Evolutionary conservation across 2,888 invertebrate genomes (phyloP), one percentile per base, ranked within the genome.

Genomic region (Thelaira solivaga): DNA sequence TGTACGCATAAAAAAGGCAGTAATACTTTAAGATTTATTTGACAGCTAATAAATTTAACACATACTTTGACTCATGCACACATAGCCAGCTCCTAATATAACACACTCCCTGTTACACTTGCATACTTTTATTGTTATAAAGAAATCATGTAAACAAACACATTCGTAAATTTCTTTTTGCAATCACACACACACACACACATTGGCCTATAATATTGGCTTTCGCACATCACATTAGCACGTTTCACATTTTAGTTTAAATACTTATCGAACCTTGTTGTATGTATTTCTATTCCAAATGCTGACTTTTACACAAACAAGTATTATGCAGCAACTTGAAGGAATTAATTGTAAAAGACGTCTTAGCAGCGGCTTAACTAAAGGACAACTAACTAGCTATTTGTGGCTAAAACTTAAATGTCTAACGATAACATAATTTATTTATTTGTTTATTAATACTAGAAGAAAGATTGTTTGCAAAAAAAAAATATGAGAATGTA

Each of bases 11-110:
- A 79, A 80, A 83, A 82, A 82, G 83, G 83, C 83, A 82, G 85
- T 81, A 82, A 64, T 76, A 84, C 79, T 83, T 69, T 68, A 86
- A 87, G 86, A 87, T 87, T 87, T 87, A 87, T 87, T 86, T 87
- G 87, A 87, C 86, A 86, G 86, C 87, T 85, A 85, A 87, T 87
- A 87, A 87, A 87, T 87, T 85, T 86, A 82, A 82, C 82, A 83
- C 83, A 85, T 82, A 83, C 83, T 83, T 83, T 84, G 77, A 51
- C 76, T 31, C 20, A 72, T 64, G 55, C 68, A 55, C 16, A 10
- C 49, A 29, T 51, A 31, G 16, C 4, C 29, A 24, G 22, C 16
- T 36, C 4, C n/a, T 20, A 5, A 22, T 0, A 36, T 24, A n/a
- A n/a, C 47, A 41, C 36, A 36, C 4, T 43, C 1, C 31, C 5